Base-by-base conservation (phyloP, 1,140 invertebrate species). In the Drosophila arizonae region DNA sequence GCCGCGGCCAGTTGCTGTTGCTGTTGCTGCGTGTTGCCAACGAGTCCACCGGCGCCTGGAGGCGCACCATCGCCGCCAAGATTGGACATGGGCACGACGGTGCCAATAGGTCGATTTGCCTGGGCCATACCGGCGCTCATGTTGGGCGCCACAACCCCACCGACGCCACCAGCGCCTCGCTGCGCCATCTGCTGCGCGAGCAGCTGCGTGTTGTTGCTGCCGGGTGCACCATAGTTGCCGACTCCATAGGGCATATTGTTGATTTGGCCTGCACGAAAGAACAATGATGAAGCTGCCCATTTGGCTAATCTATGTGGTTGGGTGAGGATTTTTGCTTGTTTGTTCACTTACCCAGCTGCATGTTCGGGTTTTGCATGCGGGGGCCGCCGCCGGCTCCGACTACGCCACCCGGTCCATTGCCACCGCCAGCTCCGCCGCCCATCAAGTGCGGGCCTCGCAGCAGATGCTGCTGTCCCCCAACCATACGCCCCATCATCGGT, bases 401-500 rank as follows among this genome's bases (percentile, higher is more conserved):
- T 77, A 77, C 72, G 58, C 85, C 77, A 77, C 61, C 72, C 10
- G 57, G 72, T 9, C 67, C 72, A 45, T 60, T 72, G 50, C 84
- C 76, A 33, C 87, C 76, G 54, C 79, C 84, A 13, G 68, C 66
- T 4, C 79, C 81, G n/a, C 72, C 72, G 2, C 85, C 79, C 76
- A 90, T 90, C 17, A 91, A 28, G 77, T 90, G 90, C 0, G 90
- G 87, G 3, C 90, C 90, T 11, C 90, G 89, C 1, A 91, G 45
- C 72, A 91, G 85, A 64, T 93, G 92, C 65, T 92, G 93, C 62
- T 94, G 94, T 84, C 94, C 93, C 85, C 94, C 93, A 0, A 93
- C 93, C 30, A 94, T 93, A 10, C 94, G 91, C 0, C 93, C 81
- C 92, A 95, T 93, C 92, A 95, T 93, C 2, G 95, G 95, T 9